Conservation (phyloP, 92 coral and sea anemone species). For the Plumapathes pennacea region DNA sequence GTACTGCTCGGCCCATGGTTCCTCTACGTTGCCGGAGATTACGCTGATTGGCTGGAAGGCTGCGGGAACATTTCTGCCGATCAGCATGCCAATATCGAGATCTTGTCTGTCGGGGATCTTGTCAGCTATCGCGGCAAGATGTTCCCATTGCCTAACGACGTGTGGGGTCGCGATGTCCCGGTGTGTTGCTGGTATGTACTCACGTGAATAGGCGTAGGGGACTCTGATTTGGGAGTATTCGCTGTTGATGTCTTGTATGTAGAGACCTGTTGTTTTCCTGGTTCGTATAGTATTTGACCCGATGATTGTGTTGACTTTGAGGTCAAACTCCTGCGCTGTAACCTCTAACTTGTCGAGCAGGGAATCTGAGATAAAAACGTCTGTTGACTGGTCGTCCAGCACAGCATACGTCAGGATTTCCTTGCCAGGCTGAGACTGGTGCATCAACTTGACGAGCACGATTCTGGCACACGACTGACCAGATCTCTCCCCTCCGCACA, state of each 20-base stretch:
- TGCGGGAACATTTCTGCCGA: constrained; percentile 38
- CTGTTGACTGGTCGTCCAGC: no score
- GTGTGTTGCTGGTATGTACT: constrained; percentile 43
- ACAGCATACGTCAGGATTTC: constrained; percentile 34
- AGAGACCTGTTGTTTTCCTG: no score
- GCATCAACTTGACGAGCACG: constrained; percentile 36
- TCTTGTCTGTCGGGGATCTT: constrained; percentile 44
- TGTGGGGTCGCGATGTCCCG: constrained; percentile 57
- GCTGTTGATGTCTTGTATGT: no score
- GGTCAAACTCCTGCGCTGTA: constrained; percentile 17
- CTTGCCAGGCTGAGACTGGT: constrained; percentile 5
- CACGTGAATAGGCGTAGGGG: no score
- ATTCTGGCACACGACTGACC: constrained; percentile 59
- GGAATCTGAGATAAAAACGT: constrained; percentile 27
- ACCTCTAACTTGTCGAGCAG: constrained; percentile 18
- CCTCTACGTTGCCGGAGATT: constrained; percentile 22
- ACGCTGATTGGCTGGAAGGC: constrained; percentile 45
- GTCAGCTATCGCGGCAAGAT: constrained; percentile 28
- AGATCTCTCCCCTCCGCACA: constrained; percentile 53
- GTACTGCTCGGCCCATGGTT: constrained; percentile 28
- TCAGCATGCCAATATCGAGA: constrained; percentile 58
- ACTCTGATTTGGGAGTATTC: no score
- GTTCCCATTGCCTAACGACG: constrained; percentile 55
- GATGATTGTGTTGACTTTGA: constrained; percentile 40
- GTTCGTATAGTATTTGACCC: no score